These are phyloP conservation scores for Tinea semifulvella DNA, from an alignment of 2,888 invertebrate genomes.

Conservation along the genomic window DNA sequence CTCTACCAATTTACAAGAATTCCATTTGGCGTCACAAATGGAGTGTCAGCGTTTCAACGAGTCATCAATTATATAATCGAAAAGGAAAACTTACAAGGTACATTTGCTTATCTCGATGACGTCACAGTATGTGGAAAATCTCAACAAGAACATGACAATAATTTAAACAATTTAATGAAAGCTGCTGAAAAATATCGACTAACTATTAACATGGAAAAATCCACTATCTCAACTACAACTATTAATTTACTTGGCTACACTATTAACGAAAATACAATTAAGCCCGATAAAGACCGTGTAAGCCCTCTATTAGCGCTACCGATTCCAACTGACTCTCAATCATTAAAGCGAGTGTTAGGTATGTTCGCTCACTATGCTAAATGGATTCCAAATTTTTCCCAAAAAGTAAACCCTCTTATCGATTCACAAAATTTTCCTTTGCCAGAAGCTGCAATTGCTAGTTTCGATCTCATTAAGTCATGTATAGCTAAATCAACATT, in stretches of 20 bases:
- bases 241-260: neutral
- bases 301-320: constrained; percentile 3
- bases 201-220: neutral
- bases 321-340: neutral
- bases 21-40: constrained; percentile 11
- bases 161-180: neutral
- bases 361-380: constrained; percentile 1
- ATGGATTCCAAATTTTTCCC: constrained; percentile 1
- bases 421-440: neutral
- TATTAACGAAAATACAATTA: neutral
- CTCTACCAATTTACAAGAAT: constrained; percentile 7
- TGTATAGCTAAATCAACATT: no score
- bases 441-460: neutral
- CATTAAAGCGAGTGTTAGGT: neutral
- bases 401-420: neutral
- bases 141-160: neutral
- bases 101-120: neutral
- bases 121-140: neutral
- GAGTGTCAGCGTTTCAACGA: constrained; percentile 6
- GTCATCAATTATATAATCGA: constrained; percentile 1
- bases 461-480: no score
- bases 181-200: neutral
- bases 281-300: neutral
- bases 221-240: no score
- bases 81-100: neutral